A percentile compares a stretch with the other conserved stretches of the same genome.
phyloP scores from a whole-genome alignment of 2,113 vertebrate species.

The Salvelinus namaycush region DNA sequence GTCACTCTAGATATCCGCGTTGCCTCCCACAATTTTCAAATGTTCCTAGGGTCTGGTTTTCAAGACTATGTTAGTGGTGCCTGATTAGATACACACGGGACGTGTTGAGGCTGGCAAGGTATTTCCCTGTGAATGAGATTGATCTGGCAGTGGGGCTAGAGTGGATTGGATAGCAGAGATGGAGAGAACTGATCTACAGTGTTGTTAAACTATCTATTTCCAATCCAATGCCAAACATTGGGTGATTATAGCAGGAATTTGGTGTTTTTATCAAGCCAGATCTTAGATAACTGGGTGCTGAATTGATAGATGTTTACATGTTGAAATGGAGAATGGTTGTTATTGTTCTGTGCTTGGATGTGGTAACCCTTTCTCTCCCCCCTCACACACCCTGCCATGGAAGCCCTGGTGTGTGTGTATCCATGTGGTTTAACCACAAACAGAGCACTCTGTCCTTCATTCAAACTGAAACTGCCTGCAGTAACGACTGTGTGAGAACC shows the following conservation, averaged over 20 bases:
- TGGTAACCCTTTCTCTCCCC: neutral
- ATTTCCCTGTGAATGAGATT: constrained; percentile 49
- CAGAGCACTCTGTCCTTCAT: too few relatives aligned
- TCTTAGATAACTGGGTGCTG: neutral
- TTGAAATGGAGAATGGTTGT: neutral
- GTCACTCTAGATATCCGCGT: too few relatives aligned
- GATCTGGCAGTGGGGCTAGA: constrained; percentile 29
- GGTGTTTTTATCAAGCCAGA: neutral
- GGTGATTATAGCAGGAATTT: constrained; percentile 11
- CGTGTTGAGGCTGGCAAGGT: constrained; percentile 60
- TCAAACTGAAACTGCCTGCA: too few relatives aligned
- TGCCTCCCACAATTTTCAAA: too few relatives aligned
- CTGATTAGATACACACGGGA: constrained; percentile 4
- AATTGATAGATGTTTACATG: neutral
- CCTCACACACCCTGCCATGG: neutral
- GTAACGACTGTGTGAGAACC: too few relatives aligned
- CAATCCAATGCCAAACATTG: constrained; percentile 16
- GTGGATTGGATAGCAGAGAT: constrained; percentile 55
- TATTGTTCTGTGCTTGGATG: neutral
- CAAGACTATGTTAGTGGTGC: too few relatives aligned
- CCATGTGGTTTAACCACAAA: neutral
- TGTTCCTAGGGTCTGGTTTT: too few relatives aligned
- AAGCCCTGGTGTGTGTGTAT: neutral
- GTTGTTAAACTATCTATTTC: constrained; percentile 34
- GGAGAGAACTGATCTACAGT: constrained; percentile 41